Evolutionary conservation across 1,140 invertebrate species (phyloP).

Genomic region (Pseudobourletiella spinata): DNA sequence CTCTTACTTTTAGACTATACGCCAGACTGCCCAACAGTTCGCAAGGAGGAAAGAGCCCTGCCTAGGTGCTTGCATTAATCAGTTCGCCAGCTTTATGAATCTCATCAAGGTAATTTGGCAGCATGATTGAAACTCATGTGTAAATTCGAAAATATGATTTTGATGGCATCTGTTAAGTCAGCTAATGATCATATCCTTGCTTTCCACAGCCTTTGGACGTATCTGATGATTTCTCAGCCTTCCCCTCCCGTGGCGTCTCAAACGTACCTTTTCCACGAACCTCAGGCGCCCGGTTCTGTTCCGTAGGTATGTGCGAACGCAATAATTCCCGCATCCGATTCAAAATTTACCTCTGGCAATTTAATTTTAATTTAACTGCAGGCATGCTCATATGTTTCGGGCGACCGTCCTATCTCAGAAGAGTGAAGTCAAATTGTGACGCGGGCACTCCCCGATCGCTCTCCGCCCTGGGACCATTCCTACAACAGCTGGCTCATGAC

Average conservation of each 20-base stretch:
- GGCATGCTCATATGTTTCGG: constrained; percentile 67
- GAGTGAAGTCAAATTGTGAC: constrained; percentile 57
- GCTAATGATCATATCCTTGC: no score
- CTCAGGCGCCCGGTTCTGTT: constrained; percentile 85
- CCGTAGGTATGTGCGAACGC: constrained; percentile 51
- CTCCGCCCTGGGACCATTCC: constrained; percentile 58
- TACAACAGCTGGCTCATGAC: constrained; percentile 34
- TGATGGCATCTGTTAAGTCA: no score
- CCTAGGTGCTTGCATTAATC: constrained; percentile 66
- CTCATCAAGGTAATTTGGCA: constrained; percentile 33
- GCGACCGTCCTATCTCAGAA: constrained; percentile 61
- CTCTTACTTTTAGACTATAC: constrained; percentile 48
- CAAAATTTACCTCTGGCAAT: background rate
- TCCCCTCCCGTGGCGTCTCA: constrained; percentile 38
- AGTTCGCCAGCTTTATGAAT: constrained; percentile 60
- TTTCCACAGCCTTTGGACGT: constrained; percentile 20
- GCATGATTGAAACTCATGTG: no score
- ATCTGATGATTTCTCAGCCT: constrained; percentile 16
- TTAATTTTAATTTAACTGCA: background rate
- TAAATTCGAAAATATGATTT: no score
- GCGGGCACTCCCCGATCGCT: constrained; percentile 61
- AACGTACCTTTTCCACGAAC: constrained; percentile 89
- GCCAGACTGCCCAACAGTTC: constrained; percentile 60
- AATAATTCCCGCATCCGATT: no score
- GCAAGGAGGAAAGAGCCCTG: constrained; percentile 68